phyloP scores from a whole-genome alignment of 2,888 invertebrate species.

The Ophioninae sp. region DNA sequence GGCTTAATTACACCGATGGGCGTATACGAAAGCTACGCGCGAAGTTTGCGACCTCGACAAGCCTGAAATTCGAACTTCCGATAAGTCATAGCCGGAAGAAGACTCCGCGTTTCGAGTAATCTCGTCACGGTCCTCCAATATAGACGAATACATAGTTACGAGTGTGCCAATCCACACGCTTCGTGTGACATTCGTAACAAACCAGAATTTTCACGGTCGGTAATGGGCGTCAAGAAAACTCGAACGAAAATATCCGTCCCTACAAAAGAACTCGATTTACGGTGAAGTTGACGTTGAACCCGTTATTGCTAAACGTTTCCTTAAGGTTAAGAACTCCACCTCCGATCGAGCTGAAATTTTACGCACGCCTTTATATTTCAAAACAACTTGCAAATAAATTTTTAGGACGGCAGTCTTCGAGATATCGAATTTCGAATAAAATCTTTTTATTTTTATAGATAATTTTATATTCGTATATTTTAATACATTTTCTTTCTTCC shows the following conservation, averaged over 20 bases:
- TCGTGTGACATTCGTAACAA: constrained; percentile 6
- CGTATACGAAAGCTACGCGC: constrained; percentile 36
- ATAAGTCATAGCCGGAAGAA: constrained; percentile 46
- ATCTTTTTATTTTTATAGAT: no score
- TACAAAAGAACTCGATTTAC: neutral
- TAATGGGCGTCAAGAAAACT: neutral
- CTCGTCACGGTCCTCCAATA: constrained; percentile 41
- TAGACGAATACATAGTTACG: constrained; percentile 22
- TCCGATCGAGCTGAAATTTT: no score
- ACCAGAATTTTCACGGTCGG: neutral
- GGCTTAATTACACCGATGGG: constrained; percentile 59
- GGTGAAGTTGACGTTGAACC: neutral
- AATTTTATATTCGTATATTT: no score
- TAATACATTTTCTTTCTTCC: no score
- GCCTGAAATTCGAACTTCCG: constrained; percentile 53
- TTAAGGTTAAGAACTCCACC: neutral
- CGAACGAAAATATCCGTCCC: neutral
- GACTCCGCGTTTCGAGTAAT: constrained; percentile 41
- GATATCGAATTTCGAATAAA: no score
- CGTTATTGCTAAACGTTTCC: neutral
- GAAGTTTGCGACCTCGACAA: constrained; percentile 22
- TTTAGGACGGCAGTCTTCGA: no score
- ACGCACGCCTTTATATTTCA: no score
- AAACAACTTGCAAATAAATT: no score
- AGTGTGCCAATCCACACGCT: neutral